Base-by-base conservation (phyloP, 2,888 invertebrate genomes). In the Ptychoptera contaminata region DNA sequence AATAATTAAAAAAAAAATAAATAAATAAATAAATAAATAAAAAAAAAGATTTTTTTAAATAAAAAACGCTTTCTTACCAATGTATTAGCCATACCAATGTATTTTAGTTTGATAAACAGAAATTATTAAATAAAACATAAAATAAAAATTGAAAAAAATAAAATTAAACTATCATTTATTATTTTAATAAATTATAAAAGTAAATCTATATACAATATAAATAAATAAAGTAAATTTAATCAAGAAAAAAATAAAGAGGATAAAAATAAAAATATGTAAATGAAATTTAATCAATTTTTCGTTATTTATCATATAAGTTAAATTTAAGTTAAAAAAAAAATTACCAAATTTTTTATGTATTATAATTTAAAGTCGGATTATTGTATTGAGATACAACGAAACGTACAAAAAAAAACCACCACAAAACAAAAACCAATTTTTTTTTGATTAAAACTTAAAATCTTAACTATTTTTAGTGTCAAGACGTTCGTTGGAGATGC, bases 401-500 rank as follows among this genome's bases (percentile, higher is more conserved):
- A 12, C 48, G 45, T 46, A 42, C 45, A 47, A 50, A 47, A 41
- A 29, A 46, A 42, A 44, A 41, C n/a, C n/a, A n/a, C n/a, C n/a
- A 31, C 44, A 29, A 46, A 48, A 42, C 36, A 40, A 43, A 49
- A 44, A 14, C 40, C 8, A 40, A 45, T 37, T 46, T 45, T 16
- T 44, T 29, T 16, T 39, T 8, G 7, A 12, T 30, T 10, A 40
- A 41, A 29, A 44, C 16, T 38, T 29, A 40, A 34, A 32, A 32
- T 42, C n/a, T 45, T 37, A 47, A 42, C 37, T 44, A 47, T 50
- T 49, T 52, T 46, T 67, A 76, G 80, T 80, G 51, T 77, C 82
- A 46, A 77, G 88, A 53, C 74, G 88, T 53, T 82, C 85, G 41
- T 71, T 88, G 65, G 90, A 90, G 61, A 74, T 87, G 72, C 75